Evolutionary conservation across 2,888 invertebrate species (phyloP).

Genomic region (Eulithis prunata): DNA sequence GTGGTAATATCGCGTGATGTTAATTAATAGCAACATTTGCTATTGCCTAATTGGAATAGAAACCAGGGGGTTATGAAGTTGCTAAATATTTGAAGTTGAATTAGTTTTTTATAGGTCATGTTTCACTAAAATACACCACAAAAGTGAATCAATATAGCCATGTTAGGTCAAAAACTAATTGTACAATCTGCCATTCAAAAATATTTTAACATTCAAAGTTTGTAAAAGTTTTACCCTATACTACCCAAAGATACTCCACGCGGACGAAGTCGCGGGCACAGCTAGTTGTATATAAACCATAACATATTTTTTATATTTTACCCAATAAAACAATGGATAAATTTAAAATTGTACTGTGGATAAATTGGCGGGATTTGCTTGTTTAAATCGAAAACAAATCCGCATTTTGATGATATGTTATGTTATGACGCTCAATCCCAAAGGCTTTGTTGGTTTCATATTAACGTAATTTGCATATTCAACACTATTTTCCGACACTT

Average conservation of each 20-base stretch:
- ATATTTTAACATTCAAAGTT: too few relatives aligned
- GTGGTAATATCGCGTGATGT: conserved; percentile 30
- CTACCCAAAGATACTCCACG: too few relatives aligned
- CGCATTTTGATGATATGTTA: conserved; percentile 18
- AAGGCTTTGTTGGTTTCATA: conserved; percentile 42
- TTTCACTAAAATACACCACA: too few relatives aligned
- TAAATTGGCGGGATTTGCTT: neutral
- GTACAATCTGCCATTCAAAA: too few relatives aligned
- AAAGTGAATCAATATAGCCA: too few relatives aligned
- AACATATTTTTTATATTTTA: too few relatives aligned
- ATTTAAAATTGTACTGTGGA: too few relatives aligned
- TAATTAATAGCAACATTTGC: conserved; percentile 37
- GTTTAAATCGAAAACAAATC: conserved; percentile 11
- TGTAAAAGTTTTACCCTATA: too few relatives aligned
- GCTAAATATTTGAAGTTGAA: conserved; percentile 29
- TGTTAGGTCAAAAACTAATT: too few relatives aligned
- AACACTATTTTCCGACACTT: conserved; percentile 51
- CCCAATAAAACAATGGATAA: too few relatives aligned
- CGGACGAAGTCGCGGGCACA: too few relatives aligned
- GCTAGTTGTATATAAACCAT: too few relatives aligned
- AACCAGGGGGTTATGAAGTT: conserved; percentile 22
- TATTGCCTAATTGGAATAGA: conserved; percentile 38
- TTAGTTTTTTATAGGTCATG: neutral
- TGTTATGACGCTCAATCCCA: conserved; percentile 37
- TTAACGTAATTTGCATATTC: conserved; percentile 55